phyloP scores from a whole-genome alignment of 2,888 invertebrate genomes.

The Acanthosepion esculentum region DNA sequence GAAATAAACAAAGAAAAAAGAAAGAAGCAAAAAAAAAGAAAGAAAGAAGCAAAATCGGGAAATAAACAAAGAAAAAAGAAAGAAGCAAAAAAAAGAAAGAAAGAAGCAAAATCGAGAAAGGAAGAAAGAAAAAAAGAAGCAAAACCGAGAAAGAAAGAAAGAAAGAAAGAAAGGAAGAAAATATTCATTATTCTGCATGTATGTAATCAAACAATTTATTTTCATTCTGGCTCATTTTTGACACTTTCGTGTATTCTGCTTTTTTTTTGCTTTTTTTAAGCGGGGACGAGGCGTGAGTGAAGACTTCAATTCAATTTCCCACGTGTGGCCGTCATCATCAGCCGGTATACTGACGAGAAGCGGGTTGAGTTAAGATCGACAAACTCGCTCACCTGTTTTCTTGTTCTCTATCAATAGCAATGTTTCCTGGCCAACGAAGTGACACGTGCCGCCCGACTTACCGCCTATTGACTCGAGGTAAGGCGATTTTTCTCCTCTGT shows the following conservation, averaged over 20 bases:
- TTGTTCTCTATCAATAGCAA: background rate
- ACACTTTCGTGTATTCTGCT: background rate
- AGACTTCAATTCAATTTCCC: background rate
- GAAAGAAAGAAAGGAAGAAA: background rate
- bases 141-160: background rate
- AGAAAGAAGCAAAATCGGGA: background rate
- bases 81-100: background rate
- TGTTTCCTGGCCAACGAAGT: background rate
- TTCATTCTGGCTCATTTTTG: background rate
- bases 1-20: background rate
- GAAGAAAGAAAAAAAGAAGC: background rate
- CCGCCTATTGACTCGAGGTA: background rate
- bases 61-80: background rate
- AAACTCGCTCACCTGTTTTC: background rate
- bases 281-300: slow-evolving; percentile 1
- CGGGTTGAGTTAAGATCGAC: background rate
- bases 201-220: background rate
- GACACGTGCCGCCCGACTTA: slow-evolving; percentile 8
- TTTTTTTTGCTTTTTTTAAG: background rate
- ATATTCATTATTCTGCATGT: background rate
- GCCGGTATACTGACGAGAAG: background rate
- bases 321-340: slow-evolving; percentile 11
- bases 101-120: background rate
- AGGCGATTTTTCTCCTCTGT: background rate
- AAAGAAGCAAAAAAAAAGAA: background rate